Base-by-base conservation (phyloP, 2,797 vertebrate species). In the Gymnocypris eckloni region DNA sequence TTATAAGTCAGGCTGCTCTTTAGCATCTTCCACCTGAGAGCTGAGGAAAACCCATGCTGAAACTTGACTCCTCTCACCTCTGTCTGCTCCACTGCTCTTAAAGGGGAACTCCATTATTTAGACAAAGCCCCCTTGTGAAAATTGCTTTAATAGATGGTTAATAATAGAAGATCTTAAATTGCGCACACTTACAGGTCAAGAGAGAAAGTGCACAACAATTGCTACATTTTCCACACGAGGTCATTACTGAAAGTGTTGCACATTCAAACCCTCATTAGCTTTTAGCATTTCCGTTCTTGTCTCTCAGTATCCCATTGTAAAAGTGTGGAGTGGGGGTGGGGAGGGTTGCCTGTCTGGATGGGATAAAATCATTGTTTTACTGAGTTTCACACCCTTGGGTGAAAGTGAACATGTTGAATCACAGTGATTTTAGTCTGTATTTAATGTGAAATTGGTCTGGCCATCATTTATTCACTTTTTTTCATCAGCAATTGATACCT, bases 41-140 rank as follows among this genome's bases (percentile, higher is more conserved):
- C 64, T 20, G 48, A 78, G 48, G 66, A 56, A 78, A 82, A 48
- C 33, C 20, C 54, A 48, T 25, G 37, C 56, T 82, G 81, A 72
- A 89, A 88, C 83, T 82, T 6, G 54, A 85, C 41, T 79, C 79
- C 59, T 48, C 85, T 82, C 56, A 87, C 52, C 79, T 85, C 86
- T 85, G 7, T 88, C 59, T 79, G 59, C 81, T 75, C n/a, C 20
- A 56, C 81, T 71, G 37, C 10, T 81, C 52, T 67, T 54, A 71
- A 50, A 72, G 52, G 72, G 8, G 54, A 72, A 54, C 10, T 70
- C n/a, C 28, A 52, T 67, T 11, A 25, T 43, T 52, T 25, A 78
- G 28, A 59, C 39, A 83, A 41, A 48, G 10, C 48, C 33, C 13
- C 8, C 7, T 67, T 66, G 13, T 4, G 6, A 39, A 69, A 76